phyloP scores from a whole-genome alignment of 2,797 vertebrate genomes.

The Australoheros facetus region DNA sequence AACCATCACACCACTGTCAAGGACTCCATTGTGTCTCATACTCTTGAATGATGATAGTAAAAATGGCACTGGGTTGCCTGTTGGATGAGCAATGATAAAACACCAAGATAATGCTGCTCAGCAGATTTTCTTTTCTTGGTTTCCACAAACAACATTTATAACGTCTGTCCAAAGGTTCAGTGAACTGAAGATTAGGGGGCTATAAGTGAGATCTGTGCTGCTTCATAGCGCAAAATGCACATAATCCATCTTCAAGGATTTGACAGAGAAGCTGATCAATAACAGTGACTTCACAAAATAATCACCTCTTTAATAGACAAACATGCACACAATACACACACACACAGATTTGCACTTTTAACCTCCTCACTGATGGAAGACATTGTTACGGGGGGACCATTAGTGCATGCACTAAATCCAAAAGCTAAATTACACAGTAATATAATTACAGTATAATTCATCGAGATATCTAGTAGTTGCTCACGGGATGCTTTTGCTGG shows the following conservation, averaged over 20 bases:
- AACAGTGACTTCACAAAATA: constrained; percentile 33
- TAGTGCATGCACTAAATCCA: not conserved
- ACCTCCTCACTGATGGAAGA: constrained; percentile 27
- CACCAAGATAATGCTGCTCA: constrained; percentile 28
- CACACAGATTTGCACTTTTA: constrained; percentile 32
- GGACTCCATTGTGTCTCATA: constrained; percentile 9
- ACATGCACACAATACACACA: not conserved
- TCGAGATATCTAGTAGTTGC: not conserved
- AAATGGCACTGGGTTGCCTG: constrained; percentile 7
- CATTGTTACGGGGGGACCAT: not conserved
- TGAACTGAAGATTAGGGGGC: constrained; percentile 41
- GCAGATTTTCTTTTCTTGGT: constrained; percentile 26
- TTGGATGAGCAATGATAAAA: constrained; percentile 35
- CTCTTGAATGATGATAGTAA: constrained; percentile 13
- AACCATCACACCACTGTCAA: not conserved
- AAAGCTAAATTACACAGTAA: constrained; percentile 23
- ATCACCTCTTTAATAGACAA: not conserved
- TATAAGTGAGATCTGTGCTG: constrained; percentile 31
- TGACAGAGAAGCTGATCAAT: constrained; percentile 46
- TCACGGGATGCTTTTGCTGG: not conserved
- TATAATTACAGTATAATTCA: constrained; percentile 23
- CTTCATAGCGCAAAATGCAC: constrained; percentile 36
- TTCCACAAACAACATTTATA: constrained; percentile 40
- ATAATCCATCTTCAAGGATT: constrained; percentile 44
- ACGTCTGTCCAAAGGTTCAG: constrained; percentile 22